Evolutionary conservation across 2,888 invertebrate species (phyloP).

Genomic region (Argyresthia albistria): DNA sequence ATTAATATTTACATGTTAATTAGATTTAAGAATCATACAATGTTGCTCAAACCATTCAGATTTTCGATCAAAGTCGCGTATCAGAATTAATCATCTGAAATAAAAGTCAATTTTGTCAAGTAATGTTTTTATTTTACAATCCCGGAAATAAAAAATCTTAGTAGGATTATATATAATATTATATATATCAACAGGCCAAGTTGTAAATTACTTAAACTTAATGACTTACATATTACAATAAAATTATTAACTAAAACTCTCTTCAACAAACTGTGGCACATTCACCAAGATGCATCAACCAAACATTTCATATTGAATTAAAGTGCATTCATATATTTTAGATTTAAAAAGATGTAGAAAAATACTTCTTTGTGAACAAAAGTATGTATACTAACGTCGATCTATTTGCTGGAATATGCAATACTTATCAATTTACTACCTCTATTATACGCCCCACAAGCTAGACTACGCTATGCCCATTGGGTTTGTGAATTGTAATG

Average conservation of each 20-base stretch:
- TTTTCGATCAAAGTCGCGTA: no score
- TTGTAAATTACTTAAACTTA: conserved; percentile 74
- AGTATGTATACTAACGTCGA: conserved; percentile 8
- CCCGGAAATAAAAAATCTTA: conserved; percentile 70
- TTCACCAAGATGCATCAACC: conserved; percentile 64
- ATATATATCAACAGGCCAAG: conserved; percentile 72
- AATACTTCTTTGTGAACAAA: conserved; percentile 62
- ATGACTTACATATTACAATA: conserved; percentile 72
- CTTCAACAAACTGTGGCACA: conserved; percentile 68
- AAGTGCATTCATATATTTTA: conserved; percentile 59
- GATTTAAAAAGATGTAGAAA: conserved; percentile 68
- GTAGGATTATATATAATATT: conserved; percentile 57
- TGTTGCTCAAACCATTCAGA: no score
- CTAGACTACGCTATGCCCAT: conserved; percentile 29
- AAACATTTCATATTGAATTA: conserved; percentile 39
- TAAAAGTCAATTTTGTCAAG: conserved; percentile 29
- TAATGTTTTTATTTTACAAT: conserved; percentile 71
- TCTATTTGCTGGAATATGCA: conserved; percentile 1
- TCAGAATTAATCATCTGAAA: no score
- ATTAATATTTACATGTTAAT: no score
- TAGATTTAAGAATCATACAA: no score
- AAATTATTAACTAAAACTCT: conserved; percentile 71
- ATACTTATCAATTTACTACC: background rate
- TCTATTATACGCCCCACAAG: background rate
- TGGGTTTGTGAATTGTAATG: conserved; percentile 21